A percentile compares a stretch with the other conserved stretches of the same genome.
Conservation (phyloP, 1,140 invertebrate species). For the Berghia stephanieae region DNA sequence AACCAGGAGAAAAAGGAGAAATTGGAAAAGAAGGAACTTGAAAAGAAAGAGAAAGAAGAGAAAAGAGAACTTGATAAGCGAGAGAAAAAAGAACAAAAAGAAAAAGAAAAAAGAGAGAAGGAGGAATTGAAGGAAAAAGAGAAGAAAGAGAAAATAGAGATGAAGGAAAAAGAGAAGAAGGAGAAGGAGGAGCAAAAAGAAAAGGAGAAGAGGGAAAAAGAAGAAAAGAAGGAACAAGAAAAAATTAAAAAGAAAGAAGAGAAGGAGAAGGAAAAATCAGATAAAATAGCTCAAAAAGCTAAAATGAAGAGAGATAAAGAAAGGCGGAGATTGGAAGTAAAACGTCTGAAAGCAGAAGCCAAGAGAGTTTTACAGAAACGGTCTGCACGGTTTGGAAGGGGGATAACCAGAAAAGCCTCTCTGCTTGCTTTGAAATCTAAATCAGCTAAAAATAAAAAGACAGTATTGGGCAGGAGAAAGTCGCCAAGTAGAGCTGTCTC, state of each 20-base stretch:
- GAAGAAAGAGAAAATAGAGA: neutral
- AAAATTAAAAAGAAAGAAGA: slow-evolving; percentile 6
- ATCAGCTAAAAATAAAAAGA: too few relatives aligned
- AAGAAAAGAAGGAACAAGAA: slow-evolving; percentile 25
- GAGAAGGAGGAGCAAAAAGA: slow-evolving; percentile 21
- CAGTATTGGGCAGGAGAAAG: too few relatives aligned
- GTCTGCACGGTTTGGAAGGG: too few relatives aligned
- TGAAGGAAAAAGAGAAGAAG: neutral
- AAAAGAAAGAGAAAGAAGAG: slow-evolving; percentile 29
- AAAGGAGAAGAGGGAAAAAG: slow-evolving; percentile 22
- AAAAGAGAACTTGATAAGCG: slow-evolving; percentile 27
- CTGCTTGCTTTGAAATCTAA: too few relatives aligned
- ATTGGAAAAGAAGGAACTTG: slow-evolving; percentile 25
- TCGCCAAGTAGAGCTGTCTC: too few relatives aligned
- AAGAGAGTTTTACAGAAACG: too few relatives aligned
- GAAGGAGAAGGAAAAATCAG: slow-evolving; percentile 6
- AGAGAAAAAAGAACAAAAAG: slow-evolving; percentile 32
- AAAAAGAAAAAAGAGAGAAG: slow-evolving; percentile 26
- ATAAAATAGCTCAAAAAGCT: slow-evolving; percentile 11
- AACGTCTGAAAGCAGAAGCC: too few relatives aligned
- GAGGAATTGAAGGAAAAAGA: slow-evolving; percentile 4
- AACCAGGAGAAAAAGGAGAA: slow-evolving; percentile 28
- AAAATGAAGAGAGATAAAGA: slow-evolving; percentile 1
- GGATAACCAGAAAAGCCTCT: too few relatives aligned
- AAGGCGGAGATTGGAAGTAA: too few relatives aligned